phyloP scores from a whole-genome alignment of 2,888 invertebrate genomes.

The Xylophagus ater region DNA sequence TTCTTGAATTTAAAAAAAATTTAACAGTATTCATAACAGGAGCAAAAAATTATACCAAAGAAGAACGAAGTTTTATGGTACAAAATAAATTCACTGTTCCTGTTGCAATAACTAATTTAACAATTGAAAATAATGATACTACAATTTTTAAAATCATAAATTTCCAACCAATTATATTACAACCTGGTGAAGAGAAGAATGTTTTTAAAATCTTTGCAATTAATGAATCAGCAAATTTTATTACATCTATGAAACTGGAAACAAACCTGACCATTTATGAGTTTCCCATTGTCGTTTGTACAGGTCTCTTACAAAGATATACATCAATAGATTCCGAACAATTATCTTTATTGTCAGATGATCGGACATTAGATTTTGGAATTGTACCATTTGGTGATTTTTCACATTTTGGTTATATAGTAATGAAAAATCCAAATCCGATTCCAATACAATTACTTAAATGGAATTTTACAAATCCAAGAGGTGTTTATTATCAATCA shows the following conservation, averaged over 20 bases:
- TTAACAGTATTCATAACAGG: constrained; percentile 29
- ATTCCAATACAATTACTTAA: constrained; percentile 29
- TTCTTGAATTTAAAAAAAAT: constrained; percentile 28
- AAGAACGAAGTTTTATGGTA: constrained; percentile 48
- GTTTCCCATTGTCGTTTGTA: constrained; percentile 41
- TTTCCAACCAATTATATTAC: constrained; percentile 21
- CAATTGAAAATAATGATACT: constrained; percentile 49
- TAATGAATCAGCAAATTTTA: constrained; percentile 26
- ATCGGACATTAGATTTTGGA: constrained; percentile 32
- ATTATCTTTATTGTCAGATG: constrained; percentile 23
- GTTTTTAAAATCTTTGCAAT: constrained; percentile 28
- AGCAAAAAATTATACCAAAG: constrained; percentile 24
- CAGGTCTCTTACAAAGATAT: constrained; percentile 36
- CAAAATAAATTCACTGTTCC: constrained; percentile 64
- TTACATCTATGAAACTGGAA: constrained; percentile 32
- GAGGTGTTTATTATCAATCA: constrained; percentile 29
- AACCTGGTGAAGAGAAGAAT: constrained; percentile 27
- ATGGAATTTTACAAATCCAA: constrained; percentile 33
- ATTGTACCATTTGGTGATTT: constrained; percentile 32
- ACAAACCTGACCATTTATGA: constrained; percentile 43
- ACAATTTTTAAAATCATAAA: constrained; percentile 48
- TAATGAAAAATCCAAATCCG: constrained; percentile 34
- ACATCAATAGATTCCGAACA: constrained; percentile 24
- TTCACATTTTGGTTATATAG: constrained; percentile 30
- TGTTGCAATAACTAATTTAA: constrained; percentile 59